phyloP scores from a whole-genome alignment of 2,888 invertebrate species.

The Drosophila heteroneura region DNA sequence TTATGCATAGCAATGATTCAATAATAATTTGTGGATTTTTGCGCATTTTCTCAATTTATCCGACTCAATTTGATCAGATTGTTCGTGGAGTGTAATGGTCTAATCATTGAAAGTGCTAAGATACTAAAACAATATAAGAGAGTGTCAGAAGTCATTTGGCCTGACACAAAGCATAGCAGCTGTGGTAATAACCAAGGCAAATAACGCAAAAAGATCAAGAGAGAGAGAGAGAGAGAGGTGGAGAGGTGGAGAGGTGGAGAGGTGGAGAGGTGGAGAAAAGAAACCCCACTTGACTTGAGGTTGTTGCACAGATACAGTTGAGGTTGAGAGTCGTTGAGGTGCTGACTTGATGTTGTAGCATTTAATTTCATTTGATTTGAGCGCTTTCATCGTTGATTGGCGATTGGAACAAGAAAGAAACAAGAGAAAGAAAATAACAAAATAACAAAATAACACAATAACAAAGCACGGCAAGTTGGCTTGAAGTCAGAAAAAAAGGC shows the following conservation, averaged over 20 bases:
- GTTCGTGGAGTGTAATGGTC: not conserved
- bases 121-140: conserved; percentile 16
- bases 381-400: conserved; percentile 59
- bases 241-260: not conserved
- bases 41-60: not conserved
- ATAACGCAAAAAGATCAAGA: conserved; percentile 4
- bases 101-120: not conserved
- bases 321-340: conserved; percentile 11
- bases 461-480: conserved; percentile 12
- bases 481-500: conserved; percentile 30
- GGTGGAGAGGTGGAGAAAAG: not conserved
- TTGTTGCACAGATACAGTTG: conserved; percentile 8
- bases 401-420: conserved; percentile 28
- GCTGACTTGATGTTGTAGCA: conserved; percentile 16
- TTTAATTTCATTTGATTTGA: conserved; percentile 43
- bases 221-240: not conserved
- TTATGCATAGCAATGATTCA: not conserved
- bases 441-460: not conserved
- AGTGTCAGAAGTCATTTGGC: conserved; percentile 47
- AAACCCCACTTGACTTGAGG: conserved; percentile 1
- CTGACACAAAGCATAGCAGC: conserved; percentile 12
- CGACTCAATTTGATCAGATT: not conserved
- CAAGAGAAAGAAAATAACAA: not conserved
- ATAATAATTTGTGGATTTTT: not conserved
- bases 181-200: conserved; percentile 13